Evolutionary conservation across 1,140 invertebrate genomes (phyloP), one percentile per base, ranked within the genome.

Genomic region (Penaeus indicus): DNA sequence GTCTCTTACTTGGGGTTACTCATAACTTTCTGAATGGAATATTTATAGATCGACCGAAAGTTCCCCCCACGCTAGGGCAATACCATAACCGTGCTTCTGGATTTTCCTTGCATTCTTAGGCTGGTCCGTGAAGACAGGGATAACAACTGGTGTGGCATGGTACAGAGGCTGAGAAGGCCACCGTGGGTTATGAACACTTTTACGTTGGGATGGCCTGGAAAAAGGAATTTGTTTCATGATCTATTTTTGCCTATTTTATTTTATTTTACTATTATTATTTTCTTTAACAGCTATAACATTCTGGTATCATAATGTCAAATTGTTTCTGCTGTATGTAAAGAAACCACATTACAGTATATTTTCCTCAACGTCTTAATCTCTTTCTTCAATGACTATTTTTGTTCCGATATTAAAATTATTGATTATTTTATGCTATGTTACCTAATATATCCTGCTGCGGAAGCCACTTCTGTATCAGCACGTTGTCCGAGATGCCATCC

Each of bases 111-210:
- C 13, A 95, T 94, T 61, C 94, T 88, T 0, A 94, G 93, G 4
- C 85, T 92, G 92, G 75, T 96, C 96, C 3, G 94, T 95, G 83
- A 95, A 94, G 82, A 96, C 92, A 18, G 96, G 96, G 90, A 96
- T 95, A 10, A 97, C 92, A 63, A 96, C 94, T 0, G 96, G 96
- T 7, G 97, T 95, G 11, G 95, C 96, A 90, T 94, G 95, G 91
- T 96, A 94, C 95, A 95, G 1, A 94, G 95, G n/a, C 96, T 80
- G 47, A 78, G 81, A 10, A 75, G 81, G 5, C 86, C 86, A n/a
- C 86, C 67, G 27, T 88, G 86, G 22, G 64, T 75, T 27, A 88
- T 84, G 72, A 88, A 88, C 19, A 83, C 86, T 42, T 77, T 88
- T 27, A 95, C 91, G 96, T 94, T 61, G 96, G 94, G 0, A 96